Conservation (phyloP, 2,113 vertebrate genomes). For the Circaetus cinerascens region DNA sequence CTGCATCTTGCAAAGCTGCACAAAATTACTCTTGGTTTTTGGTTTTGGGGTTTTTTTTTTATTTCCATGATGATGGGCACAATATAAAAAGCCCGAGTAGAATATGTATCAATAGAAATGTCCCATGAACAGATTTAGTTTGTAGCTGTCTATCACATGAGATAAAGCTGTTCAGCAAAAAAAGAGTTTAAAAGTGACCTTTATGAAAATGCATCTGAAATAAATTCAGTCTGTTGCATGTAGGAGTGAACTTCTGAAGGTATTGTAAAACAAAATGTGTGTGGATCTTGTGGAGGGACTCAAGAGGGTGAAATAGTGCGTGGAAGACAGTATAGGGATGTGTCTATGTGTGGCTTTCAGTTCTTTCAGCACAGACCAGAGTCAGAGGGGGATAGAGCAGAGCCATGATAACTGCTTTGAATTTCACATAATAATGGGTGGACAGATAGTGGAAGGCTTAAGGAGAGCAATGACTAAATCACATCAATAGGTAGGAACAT, state of each 20-base stretch:
- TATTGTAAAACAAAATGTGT: neutral
- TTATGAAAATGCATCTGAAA: neutral
- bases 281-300: neutral
- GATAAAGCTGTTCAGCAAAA: neutral
- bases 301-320: neutral
- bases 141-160: neutral
- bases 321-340: neutral
- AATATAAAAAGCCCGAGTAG: neutral
- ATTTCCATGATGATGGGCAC: neutral
- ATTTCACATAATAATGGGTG: neutral
- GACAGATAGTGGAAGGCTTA: neutral
- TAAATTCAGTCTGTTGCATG: neutral
- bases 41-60: neutral
- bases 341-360: neutral
- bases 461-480: neutral
- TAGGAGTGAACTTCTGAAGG: neutral
- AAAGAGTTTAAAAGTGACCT: neutral
- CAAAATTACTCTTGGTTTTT: neutral
- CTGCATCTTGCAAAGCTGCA: neutral
- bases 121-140: neutral
- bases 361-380: neutral
- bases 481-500: neutral
- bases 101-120: neutral
- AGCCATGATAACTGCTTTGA: neutral
- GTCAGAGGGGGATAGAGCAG: rapidly evolving